Evolutionary conservation across 2,888 invertebrate genomes (phyloP), one percentile per base, ranked within the genome.

Genomic region (Lasioglossum pauxillum): DNA sequence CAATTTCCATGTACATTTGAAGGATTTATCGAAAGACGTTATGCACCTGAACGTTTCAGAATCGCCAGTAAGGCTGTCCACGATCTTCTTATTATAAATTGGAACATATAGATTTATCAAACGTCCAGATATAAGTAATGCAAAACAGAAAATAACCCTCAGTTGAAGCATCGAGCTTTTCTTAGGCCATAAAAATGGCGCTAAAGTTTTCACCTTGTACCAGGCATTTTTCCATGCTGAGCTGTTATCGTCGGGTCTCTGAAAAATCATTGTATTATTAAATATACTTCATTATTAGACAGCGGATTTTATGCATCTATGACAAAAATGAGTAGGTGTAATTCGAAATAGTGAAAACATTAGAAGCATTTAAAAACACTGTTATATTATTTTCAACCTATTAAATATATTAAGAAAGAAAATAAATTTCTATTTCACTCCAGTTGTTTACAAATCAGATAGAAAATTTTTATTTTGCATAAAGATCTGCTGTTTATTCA

Each of bases 131-230:
- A 97, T 95, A 74, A 99, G 96, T 16, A 98, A 95, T 0, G 96
- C 10, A 64, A 99, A 96, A 95, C 99, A 99, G 82, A 98, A 93
- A 31, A 98, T 83, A 0, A 99, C 99, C 83, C 97, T 96, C 0
- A 98, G 90, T 95, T 99, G 99, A 7, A 99, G 96, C 14, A 96
- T 92, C 35, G 96, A 78, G 94, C 97, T 97, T 91, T 97, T 98
- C 92, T 97, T 97, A 0, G 99, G 99, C 99, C 99, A 99, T 53
- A 99, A 96, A 96, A 98, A 99, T 0, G 99, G 99, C 87, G 97
- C 96, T 71, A 99, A 96, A 7, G 97, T 97, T 91, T 97, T 97
- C 19, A 98, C 94, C 95, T 99, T 99, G 92, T 96, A 96, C 96
- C 97, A 97, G 5, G 97, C 96, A 95, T 98, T 98, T 82, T 96